Evolutionary conservation across 2,113 vertebrate species (phyloP).

Genomic region (Crotalus horridus): DNA sequence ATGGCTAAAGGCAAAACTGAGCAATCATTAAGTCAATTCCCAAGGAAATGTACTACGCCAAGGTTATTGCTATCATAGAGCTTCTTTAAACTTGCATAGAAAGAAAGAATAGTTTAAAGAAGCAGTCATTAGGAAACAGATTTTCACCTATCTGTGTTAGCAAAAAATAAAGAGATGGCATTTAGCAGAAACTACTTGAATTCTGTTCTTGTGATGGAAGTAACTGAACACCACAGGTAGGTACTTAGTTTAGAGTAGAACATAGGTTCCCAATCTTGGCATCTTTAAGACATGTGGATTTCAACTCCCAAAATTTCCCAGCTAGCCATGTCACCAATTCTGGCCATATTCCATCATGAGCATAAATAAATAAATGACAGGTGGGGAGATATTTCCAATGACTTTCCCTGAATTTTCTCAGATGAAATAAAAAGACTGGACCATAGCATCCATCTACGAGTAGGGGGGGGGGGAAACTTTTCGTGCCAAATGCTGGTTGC

Average conservation of each 20-base stretch:
- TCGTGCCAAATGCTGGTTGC: background rate
- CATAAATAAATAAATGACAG: background rate
- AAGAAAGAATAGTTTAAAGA: slow-evolving; percentile 17
- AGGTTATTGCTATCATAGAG: background rate
- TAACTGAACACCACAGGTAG: background rate
- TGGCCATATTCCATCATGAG: background rate
- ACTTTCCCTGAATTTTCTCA: background rate
- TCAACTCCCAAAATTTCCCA: background rate
- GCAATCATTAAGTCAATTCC: background rate
- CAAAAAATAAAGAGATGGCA: background rate
- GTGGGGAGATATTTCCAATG: background rate
- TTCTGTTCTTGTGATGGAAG: background rate
- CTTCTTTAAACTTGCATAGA: slow-evolving; percentile 19
- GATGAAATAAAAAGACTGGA: background rate
- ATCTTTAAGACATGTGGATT: background rate
- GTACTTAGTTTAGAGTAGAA: background rate
- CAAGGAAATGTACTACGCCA: slow-evolving; percentile 13
- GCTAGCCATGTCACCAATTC: background rate
- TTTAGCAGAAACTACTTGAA: background rate
- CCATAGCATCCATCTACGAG: background rate
- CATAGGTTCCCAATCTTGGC: background rate
- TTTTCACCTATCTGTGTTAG: background rate
- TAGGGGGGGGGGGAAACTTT: background rate
- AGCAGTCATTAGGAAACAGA: slow-evolving; percentile 13
- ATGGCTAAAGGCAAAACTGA: slow-evolving; percentile 13